Base-by-base conservation (phyloP, 2,113 vertebrate genomes). In the Cervus canadensis region DNA sequence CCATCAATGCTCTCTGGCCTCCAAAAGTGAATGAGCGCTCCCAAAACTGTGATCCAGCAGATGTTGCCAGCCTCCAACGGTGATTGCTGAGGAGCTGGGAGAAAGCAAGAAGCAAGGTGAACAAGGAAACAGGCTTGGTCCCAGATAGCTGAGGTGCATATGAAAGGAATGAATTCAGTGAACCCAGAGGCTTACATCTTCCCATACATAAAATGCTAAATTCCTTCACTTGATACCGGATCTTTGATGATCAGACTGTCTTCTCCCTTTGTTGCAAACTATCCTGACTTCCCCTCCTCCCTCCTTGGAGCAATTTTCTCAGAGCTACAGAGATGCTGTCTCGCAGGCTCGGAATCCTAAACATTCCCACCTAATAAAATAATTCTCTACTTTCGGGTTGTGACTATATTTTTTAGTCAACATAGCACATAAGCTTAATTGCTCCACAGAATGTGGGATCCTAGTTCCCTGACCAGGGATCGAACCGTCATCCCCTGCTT, bases 141-240 rank as follows among this genome's bases (percentile, higher is more conserved):
- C 33, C n/a, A 12, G 67, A 71, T 40, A 40, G 19, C 67, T 71
- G 67, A 71, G n/a, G n/a, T 40, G 67, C n/a, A 11, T 40, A 40
- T 40, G 67, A 71, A 40, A 71, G 67, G n/a, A 40, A 40, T 71
- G 67, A 71, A 40, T 23, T 71, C 67, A 71, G 9, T 12, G 19
- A 71, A 36, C 19, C 2, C 67, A 40, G 67, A 71, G 19, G 67
- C 67, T 40, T 71, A 21, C 67, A 71, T 11, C n/a, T 40, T 40
- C 19, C 10, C 67, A 40, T 23, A 71, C n/a, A 71, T 40, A 40
- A 10, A 71, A 40, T 12, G 19, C n/a, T 23, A 6, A 71, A 71
- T 71, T 71, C n/a, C 67, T 40, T 71, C 67, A 23, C n/a, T 40
- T 36, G 64, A 71, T 23, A 36, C 19, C 0, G 0, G 17, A 71